Conservation (phyloP, 1,140 invertebrate genomes). For the Apis cerana region DNA sequence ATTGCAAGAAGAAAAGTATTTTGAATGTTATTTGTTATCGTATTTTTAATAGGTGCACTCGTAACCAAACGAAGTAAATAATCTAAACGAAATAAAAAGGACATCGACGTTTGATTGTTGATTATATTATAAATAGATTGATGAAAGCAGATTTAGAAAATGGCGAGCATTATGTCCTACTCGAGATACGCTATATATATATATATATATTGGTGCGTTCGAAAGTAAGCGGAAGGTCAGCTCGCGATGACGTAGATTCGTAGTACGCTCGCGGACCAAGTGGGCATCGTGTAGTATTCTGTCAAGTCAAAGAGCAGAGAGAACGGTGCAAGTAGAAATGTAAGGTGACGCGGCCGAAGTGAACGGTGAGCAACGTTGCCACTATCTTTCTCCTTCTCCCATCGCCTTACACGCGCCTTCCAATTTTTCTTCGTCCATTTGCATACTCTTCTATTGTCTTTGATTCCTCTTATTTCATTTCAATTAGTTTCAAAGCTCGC, state of each 20-base stretch:
- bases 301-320: neutral
- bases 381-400: neutral
- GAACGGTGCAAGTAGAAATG: slow-evolving; percentile 3
- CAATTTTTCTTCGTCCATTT: neutral
- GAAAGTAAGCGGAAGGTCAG: slow-evolving; percentile 40
- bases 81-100: too few relatives aligned
- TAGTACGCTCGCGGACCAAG: slow-evolving; percentile 8
- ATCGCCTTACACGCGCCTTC: neutral
- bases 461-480: neutral
- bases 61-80: too few relatives aligned
- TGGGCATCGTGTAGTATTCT: neutral
- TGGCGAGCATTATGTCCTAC: too few relatives aligned
- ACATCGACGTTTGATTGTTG: too few relatives aligned
- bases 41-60: too few relatives aligned
- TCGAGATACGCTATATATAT: too few relatives aligned
- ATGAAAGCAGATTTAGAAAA: too few relatives aligned
- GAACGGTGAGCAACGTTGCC: neutral
- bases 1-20: too few relatives aligned
- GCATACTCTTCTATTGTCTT: neutral
- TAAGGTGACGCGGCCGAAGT: neutral
- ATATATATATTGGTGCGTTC: neutral
- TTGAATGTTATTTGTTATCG: too few relatives aligned
- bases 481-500: neutral
- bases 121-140: too few relatives aligned
- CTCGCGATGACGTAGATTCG: neutral